Conservation (phyloP, 2,888 invertebrate genomes). For the Diloba caeruleocephala region DNA sequence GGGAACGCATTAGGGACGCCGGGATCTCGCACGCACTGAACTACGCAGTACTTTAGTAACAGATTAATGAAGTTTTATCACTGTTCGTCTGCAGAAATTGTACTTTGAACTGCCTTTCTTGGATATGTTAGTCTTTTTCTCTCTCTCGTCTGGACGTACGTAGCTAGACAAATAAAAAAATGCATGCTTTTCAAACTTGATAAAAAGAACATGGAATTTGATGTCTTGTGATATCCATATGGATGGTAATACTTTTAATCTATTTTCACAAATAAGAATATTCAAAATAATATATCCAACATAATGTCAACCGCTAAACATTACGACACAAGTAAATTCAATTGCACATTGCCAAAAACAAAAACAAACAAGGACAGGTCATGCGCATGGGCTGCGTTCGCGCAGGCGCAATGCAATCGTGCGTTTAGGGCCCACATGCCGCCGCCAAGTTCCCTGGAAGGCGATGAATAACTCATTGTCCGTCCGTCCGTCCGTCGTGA, state of each 20-base stretch:
- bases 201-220: too few species aligned
- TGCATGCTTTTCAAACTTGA: too few species aligned
- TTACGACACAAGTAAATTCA: slow-evolving; percentile 24
- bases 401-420: slow-evolving; percentile 78
- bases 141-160: too few species aligned
- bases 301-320: slow-evolving; percentile 1
- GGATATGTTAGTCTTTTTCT: slow-evolving; percentile 24
- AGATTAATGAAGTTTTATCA: slow-evolving; percentile 59
- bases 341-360: slow-evolving; percentile 65
- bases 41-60: slow-evolving; percentile 52
- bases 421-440: slow-evolving; percentile 85
- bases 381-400: slow-evolving; percentile 71
- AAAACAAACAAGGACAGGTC: slow-evolving; percentile 74
- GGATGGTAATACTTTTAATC: too few species aligned
- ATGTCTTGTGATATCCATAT: too few species aligned
- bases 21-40: slow-evolving; percentile 76
- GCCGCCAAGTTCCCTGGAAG: slow-evolving; percentile 85
- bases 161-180: too few species aligned
- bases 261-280: not conserved
- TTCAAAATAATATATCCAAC: not conserved
- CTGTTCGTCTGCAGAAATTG: slow-evolving; percentile 53
- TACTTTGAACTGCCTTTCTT: slow-evolving; percentile 40
- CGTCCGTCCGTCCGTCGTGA: slow-evolving; percentile 84
- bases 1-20: slow-evolving; percentile 80
- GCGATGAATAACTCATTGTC: slow-evolving; percentile 89